phyloP scores from a whole-genome alignment of 1,140 invertebrate genomes.

The Psix sp. region DNA sequence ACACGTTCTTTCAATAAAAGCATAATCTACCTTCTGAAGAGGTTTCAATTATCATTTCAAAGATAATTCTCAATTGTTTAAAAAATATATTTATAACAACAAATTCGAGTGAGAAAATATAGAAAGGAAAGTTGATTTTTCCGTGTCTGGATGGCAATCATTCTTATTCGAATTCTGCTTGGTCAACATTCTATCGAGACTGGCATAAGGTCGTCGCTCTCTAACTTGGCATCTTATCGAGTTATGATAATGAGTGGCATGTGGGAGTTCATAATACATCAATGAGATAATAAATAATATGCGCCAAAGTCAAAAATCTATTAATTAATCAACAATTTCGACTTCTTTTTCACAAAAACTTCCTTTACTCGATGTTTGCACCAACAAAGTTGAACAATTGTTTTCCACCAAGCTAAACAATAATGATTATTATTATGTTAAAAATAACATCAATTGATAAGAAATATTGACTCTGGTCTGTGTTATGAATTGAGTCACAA shows the following conservation, averaged over 20 bases:
- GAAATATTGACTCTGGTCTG: no score
- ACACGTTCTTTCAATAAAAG: no score
- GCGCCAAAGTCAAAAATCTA: slow-evolving; percentile 27
- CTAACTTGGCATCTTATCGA: slow-evolving; percentile 54
- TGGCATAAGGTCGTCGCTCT: slow-evolving; percentile 58
- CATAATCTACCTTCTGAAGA: no score
- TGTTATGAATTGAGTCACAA: slow-evolving; percentile 33
- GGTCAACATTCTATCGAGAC: slow-evolving; percentile 52
- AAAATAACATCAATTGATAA: no score
- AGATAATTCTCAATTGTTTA: no score
- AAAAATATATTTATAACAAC: no score
- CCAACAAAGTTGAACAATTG: no score
- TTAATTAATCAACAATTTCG: slow-evolving; percentile 17
- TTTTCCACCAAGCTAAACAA: no score
- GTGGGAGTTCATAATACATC: slow-evolving; percentile 56
- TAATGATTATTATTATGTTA: background rate
- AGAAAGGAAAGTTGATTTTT: no score
- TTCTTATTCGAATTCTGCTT: slow-evolving; percentile 41
- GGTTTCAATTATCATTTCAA: no score
- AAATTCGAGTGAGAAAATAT: no score
- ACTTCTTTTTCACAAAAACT: background rate
- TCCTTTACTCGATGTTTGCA: no score
- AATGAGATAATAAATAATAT: slow-evolving; percentile 45
- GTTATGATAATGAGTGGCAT: slow-evolving; percentile 62
- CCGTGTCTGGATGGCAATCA: slow-evolving; percentile 38